Conservation (phyloP, 2,888 invertebrate species). For the Lordiphosa fenestrarum region DNA sequence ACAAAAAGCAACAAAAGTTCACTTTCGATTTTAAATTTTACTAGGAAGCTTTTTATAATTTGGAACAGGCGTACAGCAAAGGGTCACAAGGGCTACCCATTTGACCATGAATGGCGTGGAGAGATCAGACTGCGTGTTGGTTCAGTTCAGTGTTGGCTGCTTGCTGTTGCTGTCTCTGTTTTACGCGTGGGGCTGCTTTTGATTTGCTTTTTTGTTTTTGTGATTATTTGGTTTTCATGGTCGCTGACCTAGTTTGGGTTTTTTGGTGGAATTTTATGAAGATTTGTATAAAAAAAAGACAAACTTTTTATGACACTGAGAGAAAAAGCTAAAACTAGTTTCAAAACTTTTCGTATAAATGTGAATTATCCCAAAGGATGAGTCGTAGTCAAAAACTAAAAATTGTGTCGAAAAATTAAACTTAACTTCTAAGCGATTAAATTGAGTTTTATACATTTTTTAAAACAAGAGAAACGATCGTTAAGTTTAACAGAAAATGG, state of each 20-base stretch:
- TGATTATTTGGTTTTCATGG: constrained; percentile 22
- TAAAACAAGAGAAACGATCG: too few species aligned
- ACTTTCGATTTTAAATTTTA: constrained; percentile 69
- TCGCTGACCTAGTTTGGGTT: constrained; percentile 55
- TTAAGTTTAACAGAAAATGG: too few species aligned
- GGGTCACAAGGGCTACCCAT: constrained; percentile 36
- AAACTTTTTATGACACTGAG: not conserved
- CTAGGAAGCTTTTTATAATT: constrained; percentile 73
- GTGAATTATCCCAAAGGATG: too few species aligned
- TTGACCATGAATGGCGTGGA: constrained; percentile 7
- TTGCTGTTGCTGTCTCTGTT: constrained; percentile 39
- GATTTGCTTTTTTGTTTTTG: constrained; percentile 6
- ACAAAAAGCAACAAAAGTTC: constrained; percentile 32
- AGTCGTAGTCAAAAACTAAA: too few species aligned
- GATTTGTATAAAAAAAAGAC: not conserved
- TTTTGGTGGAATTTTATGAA: constrained; percentile 7
- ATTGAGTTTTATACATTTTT: too few species aligned
- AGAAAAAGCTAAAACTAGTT: too few species aligned
- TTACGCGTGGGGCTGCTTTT: constrained; percentile 14
- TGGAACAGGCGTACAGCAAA: constrained; percentile 58
- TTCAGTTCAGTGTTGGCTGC: too few species aligned
- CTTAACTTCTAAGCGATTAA: too few species aligned
- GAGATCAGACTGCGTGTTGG: constrained; percentile 20
- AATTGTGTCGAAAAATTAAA: too few species aligned
- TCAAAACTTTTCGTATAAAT: too few species aligned